Percentiles rank a stretch among this genome's conserved stretches.
Evolutionary conservation across 2,797 vertebrate genomes (phyloP).

Genomic region (Spinibarbus caldwelli): DNA sequence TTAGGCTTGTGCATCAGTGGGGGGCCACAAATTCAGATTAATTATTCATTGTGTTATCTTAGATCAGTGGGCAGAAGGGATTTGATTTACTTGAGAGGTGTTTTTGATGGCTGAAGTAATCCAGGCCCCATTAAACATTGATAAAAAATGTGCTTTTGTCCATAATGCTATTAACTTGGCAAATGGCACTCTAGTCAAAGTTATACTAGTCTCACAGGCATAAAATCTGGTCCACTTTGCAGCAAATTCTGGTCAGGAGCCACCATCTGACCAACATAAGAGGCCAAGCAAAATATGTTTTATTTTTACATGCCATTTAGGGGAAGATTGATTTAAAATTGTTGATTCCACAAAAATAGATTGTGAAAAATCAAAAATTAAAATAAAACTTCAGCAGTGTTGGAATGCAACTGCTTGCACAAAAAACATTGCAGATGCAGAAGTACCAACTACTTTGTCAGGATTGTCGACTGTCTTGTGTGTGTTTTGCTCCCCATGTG

Average conservation of each 20-base stretch:
- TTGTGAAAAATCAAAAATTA: neutral
- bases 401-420: no score
- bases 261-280: neutral
- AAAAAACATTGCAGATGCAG: neutral
- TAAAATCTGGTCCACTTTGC: conserved; percentile 16
- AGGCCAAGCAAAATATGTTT: neutral
- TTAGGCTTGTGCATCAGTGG: conserved; percentile 29
- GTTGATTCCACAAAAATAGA: neutral
- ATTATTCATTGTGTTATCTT: conserved; percentile 68
- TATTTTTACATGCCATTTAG: neutral
- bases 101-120: conserved; percentile 50
- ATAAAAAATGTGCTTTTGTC: conserved; percentile 47
- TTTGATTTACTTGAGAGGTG: conserved; percentile 53
- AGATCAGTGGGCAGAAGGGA: conserved; percentile 54
- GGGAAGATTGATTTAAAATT: neutral
- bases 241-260: neutral
- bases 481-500: no score
- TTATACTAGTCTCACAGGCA: neutral
- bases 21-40: conserved; percentile 56
- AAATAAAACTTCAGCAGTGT: neutral
- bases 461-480: no score
- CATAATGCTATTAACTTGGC: conserved; percentile 48
- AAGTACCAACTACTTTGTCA: neutral
- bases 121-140: conserved; percentile 60
- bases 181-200: conserved; percentile 17